These are phyloP conservation scores for Belonocnema kinseyi DNA, from an alignment of 1,140 invertebrate species.

Conservation along the genomic window DNA sequence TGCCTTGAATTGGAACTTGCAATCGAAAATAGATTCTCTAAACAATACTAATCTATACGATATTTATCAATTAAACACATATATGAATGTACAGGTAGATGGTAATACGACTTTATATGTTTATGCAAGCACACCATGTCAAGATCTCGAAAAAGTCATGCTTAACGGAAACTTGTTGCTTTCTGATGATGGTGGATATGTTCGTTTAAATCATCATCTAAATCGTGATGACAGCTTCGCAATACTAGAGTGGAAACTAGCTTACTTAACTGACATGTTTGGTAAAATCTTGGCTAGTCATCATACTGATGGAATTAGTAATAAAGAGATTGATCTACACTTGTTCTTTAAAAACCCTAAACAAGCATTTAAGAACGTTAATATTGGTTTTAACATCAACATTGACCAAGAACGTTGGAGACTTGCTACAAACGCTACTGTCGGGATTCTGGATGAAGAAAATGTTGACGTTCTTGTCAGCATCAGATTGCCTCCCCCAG, in stretches of 20 bases:
- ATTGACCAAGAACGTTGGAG: conserved; percentile 76
- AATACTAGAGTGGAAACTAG: conserved; percentile 57
- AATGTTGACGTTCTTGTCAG: conserved; percentile 76
- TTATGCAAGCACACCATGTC: conserved; percentile 57
- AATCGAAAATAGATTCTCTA: conserved; percentile 17
- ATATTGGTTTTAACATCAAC: conserved; percentile 75
- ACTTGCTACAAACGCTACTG: conserved; percentile 77
- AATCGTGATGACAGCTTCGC: conserved; percentile 55
- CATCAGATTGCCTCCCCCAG: conserved; percentile 79
- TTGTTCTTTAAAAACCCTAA: conserved; percentile 77
- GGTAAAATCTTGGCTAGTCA: conserved; percentile 48
- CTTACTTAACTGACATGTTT: conserved; percentile 62
- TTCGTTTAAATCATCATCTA: conserved; percentile 55
- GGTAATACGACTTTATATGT: conserved; percentile 63
- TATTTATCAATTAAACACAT: conserved; percentile 55
- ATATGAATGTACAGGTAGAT: conserved; percentile 63
- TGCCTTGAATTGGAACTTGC: conserved; percentile 65
- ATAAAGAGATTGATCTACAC: conserved; percentile 72
- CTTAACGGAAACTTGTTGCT: conserved; percentile 62
- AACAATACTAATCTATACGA: background rate
- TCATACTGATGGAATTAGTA: conserved; percentile 62
- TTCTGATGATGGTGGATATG: conserved; percentile 51
- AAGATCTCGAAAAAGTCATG: conserved; percentile 54
- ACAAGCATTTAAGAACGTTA: conserved; percentile 70
- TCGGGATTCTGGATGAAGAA: conserved; percentile 71